These are phyloP conservation scores for Scalopus aquaticus DNA, from an alignment of 2,113 vertebrate species.

Conservation along the genomic window DNA sequence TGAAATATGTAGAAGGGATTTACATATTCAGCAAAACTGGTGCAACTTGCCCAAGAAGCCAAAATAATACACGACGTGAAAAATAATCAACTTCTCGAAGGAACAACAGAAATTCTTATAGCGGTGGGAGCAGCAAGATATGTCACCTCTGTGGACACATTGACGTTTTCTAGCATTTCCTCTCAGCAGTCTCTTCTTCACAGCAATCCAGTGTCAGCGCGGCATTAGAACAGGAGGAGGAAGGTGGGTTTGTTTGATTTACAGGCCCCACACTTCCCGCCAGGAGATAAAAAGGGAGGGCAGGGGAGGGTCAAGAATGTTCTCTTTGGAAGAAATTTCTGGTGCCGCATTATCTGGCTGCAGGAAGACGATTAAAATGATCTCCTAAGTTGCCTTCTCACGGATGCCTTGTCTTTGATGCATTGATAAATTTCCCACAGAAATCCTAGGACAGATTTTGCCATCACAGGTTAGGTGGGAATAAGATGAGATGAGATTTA, in stretches of 20 bases:
- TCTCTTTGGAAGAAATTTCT: constrained; percentile 54
- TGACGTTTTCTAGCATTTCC: background rate
- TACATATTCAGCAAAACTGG: constrained; percentile 40
- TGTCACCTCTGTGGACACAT: background rate
- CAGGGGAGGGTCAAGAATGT: constrained; percentile 49
- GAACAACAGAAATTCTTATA: background rate
- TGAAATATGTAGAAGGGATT: constrained; percentile 72
- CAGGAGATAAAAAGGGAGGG: constrained; percentile 66
- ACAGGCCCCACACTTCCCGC: constrained; percentile 24
- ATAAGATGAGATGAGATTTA: background rate
- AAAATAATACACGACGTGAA: constrained; percentile 35
- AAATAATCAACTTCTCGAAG: background rate
- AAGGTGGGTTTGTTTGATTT: constrained; percentile 48
- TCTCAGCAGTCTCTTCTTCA: background rate
- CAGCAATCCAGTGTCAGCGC: background rate
- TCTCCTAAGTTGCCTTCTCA: background rate
- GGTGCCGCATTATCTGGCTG: constrained; percentile 60
- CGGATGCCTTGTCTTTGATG: background rate
- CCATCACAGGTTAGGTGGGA: background rate
- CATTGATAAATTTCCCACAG: background rate
- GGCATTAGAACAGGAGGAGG: background rate
- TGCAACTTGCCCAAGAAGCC: constrained; percentile 24
- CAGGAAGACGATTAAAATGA: constrained; percentile 78
- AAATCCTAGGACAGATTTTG: background rate
- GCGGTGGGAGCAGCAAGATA: background rate